These are phyloP conservation scores for Charina bottae DNA, from an alignment of 2,113 vertebrate genomes.

Conservation along the genomic window DNA sequence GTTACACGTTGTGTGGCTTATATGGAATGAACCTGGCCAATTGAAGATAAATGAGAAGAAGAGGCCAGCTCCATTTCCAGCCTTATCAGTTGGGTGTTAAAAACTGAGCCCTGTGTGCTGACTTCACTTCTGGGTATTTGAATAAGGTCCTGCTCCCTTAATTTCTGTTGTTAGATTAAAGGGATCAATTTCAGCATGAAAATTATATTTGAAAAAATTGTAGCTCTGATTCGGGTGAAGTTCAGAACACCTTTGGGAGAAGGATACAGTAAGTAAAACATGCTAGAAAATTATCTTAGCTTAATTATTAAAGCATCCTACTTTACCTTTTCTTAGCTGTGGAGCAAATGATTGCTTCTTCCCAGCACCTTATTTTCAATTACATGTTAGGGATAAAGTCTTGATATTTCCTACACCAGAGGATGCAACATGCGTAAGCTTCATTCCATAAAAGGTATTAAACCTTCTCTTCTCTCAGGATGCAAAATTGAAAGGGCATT, in stretches of 20 bases:
- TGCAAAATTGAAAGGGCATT: background rate
- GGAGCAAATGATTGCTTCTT: background rate
- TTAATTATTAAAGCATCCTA: constrained; percentile 15
- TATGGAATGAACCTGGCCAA: background rate
- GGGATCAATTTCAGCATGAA: background rate
- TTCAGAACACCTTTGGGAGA: constrained; percentile 10
- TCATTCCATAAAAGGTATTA: constrained; percentile 1
- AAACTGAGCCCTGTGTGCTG: background rate
- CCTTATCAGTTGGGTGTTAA: too few species aligned
- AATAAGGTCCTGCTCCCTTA: background rate
- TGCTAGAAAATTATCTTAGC: background rate
- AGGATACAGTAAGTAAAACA: background rate
- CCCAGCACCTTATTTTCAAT: background rate
- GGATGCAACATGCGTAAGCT: background rate
- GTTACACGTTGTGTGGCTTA: background rate
- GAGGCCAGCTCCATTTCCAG: background rate
- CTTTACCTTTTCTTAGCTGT: background rate
- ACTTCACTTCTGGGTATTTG: background rate
- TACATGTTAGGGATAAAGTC: background rate
- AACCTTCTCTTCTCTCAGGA: background rate
- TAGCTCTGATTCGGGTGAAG: background rate
- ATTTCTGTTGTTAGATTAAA: background rate
- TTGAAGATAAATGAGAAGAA: background rate
- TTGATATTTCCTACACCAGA: background rate
- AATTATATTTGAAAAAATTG: background rate